Conservation (phyloP, 30 jellyfish, hydroid and myxozoan species). For the Rhopilema esculentum region DNA sequence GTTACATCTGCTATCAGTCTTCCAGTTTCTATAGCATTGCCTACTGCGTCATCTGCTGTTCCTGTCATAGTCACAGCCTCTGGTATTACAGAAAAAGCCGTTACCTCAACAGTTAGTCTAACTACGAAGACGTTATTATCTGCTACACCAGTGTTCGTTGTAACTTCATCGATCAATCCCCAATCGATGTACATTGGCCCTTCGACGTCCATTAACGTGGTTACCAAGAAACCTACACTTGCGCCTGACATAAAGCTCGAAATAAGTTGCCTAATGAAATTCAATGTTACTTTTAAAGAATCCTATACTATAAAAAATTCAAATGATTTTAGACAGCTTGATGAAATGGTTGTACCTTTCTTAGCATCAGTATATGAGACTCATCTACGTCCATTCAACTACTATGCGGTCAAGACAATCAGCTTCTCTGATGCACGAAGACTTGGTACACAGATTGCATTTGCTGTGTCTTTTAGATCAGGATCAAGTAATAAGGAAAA, state of each 20-base stretch:
- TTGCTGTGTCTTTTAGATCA: neutral
- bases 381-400: neutral
- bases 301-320: neutral
- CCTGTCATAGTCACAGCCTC: neutral
- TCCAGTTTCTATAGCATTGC: neutral
- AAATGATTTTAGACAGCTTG: neutral
- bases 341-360: conserved; percentile 23
- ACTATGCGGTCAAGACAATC: conserved; percentile 10
- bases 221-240: conserved; percentile 31
- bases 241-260: conserved; percentile 40
- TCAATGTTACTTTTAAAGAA: conserved; percentile 35
- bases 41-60: neutral
- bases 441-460: conserved; percentile 30
- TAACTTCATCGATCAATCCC: neutral
- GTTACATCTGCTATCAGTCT: neutral
- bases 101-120: neutral
- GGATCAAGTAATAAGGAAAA: neutral
- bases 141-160: neutral
- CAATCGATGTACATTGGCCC: neutral
- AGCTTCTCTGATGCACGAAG: conserved; percentile 29
- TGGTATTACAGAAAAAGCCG: neutral
- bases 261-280: conserved; percentile 16
- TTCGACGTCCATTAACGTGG: neutral
- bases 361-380: conserved; percentile 40
- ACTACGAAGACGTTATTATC: neutral